Evolutionary conservation across 2,888 invertebrate species (phyloP).

Genomic region (Oligia fasciuncula): DNA sequence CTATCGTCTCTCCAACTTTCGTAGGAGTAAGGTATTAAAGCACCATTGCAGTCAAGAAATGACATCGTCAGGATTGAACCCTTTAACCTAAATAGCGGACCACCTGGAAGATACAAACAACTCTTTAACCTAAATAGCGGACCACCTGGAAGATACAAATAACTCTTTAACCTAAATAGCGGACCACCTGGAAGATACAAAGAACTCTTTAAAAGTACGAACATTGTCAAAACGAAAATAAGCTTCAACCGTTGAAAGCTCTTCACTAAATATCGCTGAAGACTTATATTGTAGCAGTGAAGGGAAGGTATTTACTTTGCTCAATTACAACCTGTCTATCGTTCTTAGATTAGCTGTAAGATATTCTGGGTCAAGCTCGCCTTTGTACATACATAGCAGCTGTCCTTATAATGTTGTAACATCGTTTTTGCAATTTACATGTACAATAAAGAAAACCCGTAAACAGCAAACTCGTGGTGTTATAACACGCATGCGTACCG

Average conservation of each 20-base stretch:
- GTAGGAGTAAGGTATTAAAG: constrained; percentile 96
- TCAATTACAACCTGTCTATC: neutral
- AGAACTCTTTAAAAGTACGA: neutral
- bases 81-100: constrained; percentile 98
- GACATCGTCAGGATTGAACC: constrained; percentile 98
- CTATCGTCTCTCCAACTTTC: constrained; percentile 98
- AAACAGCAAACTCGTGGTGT: neutral
- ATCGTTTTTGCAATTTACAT: neutral
- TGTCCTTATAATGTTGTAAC: too few relatives aligned
- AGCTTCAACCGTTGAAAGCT: neutral
- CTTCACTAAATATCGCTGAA: neutral
- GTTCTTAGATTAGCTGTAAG: neutral
- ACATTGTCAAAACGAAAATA: neutral
- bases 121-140: too few relatives aligned
- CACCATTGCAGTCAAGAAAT: constrained; percentile 98
- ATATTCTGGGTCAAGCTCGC: too few relatives aligned
- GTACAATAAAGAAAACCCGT: neutral
- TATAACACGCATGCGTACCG: constrained; percentile 89
- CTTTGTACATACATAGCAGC: too few relatives aligned
- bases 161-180: too few relatives aligned
- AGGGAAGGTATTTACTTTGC: neutral
- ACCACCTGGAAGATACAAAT: too few relatives aligned
- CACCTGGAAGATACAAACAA: constrained; percentile 91
- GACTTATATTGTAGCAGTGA: neutral
- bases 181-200: too few relatives aligned